Evolutionary conservation across 2,888 invertebrate species (phyloP).

Genomic region (Cactoblastis cactorum): DNA sequence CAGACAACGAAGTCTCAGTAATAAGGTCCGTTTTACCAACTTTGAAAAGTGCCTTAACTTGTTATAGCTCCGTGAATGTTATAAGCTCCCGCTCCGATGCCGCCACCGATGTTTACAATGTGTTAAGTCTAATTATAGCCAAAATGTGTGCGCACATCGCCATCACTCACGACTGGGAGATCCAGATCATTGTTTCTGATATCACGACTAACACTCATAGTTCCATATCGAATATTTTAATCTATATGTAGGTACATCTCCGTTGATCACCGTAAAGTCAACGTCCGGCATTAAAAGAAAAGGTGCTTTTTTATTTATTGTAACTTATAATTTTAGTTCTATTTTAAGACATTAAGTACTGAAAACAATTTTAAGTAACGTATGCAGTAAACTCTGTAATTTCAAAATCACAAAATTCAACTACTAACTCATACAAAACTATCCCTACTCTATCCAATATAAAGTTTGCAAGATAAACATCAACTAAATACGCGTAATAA

Average conservation of each 20-base stretch:
- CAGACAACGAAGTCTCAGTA: no score
- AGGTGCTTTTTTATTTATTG: not conserved
- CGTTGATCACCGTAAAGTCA: not conserved
- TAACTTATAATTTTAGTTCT: not conserved
- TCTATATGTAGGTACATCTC: not conserved
- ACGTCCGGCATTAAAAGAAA: not conserved
- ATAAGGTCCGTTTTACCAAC: no score
- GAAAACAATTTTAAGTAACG: not conserved
- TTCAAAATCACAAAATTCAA: no score
- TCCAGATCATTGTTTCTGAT: slow-evolving; percentile 34
- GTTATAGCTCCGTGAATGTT: no score
- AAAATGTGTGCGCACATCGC: slow-evolving; percentile 44
- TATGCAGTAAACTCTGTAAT: no score
- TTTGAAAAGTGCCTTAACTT: no score
- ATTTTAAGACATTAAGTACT: not conserved
- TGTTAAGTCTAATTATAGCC: slow-evolving; percentile 63
- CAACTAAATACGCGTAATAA: not conserved
- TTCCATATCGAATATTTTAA: not conserved
- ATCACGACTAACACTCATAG: slow-evolving; percentile 11
- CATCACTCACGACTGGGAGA: slow-evolving; percentile 47
- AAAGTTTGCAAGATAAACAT: not conserved
- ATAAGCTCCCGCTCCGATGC: slow-evolving; percentile 34
- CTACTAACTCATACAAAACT: no score
- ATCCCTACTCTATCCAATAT: no score
- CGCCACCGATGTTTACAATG: slow-evolving; percentile 58